Percentiles rank a stretch among this genome's conserved stretches.
Evolutionary conservation across 2,113 vertebrate species (phyloP).

Genomic region (Isurus oxyrinchus): DNA sequence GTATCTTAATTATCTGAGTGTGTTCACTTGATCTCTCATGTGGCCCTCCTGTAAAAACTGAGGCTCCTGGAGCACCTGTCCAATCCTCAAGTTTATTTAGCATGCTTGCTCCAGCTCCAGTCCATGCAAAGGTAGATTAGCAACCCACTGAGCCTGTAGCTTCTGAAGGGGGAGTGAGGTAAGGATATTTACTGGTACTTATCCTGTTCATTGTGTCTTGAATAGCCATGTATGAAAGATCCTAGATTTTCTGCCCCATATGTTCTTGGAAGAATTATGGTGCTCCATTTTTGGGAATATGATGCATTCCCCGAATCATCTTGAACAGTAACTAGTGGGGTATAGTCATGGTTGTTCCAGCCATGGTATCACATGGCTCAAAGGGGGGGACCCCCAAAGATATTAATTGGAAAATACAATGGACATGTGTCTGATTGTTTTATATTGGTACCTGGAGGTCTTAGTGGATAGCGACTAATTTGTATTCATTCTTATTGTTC

Average conservation of each 20-base stretch:
- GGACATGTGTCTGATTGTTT: neutral
- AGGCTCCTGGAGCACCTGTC: neutral
- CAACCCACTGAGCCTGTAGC: neutral
- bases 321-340: neutral
- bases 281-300: neutral
- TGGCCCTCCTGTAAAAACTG: neutral
- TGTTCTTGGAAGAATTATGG: neutral
- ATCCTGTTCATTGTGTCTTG: neutral
- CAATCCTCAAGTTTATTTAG: neutral
- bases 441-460: neutral
- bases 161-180: neutral
- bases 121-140: neutral
- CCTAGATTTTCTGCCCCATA: neutral
- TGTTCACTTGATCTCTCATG: neutral
- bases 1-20: neutral
- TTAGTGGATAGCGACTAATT: neutral
- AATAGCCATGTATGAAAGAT: neutral
- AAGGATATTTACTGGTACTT: neutral
- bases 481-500: neutral
- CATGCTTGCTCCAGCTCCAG: neutral
- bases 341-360: neutral
- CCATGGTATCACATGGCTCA: neutral
- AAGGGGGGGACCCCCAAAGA: neutral
- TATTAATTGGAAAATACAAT: neutral
- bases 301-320: neutral